phyloP scores from a whole-genome alignment of 2,113 vertebrate species.

The Thunnus thynnus region DNA sequence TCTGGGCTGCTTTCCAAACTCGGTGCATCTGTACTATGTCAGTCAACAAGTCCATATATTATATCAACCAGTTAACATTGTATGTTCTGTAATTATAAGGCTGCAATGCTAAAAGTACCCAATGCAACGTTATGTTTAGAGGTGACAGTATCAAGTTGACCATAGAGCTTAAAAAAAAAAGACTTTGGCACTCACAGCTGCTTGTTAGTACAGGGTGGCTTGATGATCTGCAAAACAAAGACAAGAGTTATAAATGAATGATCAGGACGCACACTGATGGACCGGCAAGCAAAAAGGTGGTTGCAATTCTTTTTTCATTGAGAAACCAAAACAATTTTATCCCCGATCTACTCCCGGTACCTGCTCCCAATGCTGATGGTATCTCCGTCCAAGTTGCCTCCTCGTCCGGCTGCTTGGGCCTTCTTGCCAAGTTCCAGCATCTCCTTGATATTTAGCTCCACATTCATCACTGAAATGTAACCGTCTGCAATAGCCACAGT shows the following conservation, averaged over 20 bases:
- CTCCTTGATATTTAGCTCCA: slow-evolving; percentile 82
- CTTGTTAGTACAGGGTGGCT: slow-evolving; percentile 73
- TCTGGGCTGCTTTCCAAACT: slow-evolving; percentile 2
- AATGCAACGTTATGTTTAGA: background rate
- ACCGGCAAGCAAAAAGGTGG: background rate
- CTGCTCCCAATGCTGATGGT: slow-evolving; percentile 82
- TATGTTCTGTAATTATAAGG: background rate
- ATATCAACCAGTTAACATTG: background rate
- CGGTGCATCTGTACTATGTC: slow-evolving; percentile 10
- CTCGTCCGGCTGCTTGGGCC: slow-evolving; percentile 56
- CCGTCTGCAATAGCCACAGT: slow-evolving; percentile 73
- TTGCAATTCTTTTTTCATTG: background rate
- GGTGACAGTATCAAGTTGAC: background rate
- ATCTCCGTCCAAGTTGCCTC: slow-evolving; percentile 73
- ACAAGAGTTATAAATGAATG: background rate
- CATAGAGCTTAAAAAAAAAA: background rate
- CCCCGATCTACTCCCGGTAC: slow-evolving; percentile 43
- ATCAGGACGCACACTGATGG: background rate
- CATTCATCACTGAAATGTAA: slow-evolving; percentile 79
- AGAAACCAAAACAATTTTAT: background rate
- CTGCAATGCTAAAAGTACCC: background rate
- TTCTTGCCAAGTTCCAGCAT: slow-evolving; percentile 79
- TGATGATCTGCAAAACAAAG: slow-evolving; percentile 78
- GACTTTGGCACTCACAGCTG: slow-evolving; percentile 81
- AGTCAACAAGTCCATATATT: slow-evolving; percentile 17